Base-by-base conservation (phyloP, 1,140 invertebrate species). In the Gonatopus flavifemur region DNA sequence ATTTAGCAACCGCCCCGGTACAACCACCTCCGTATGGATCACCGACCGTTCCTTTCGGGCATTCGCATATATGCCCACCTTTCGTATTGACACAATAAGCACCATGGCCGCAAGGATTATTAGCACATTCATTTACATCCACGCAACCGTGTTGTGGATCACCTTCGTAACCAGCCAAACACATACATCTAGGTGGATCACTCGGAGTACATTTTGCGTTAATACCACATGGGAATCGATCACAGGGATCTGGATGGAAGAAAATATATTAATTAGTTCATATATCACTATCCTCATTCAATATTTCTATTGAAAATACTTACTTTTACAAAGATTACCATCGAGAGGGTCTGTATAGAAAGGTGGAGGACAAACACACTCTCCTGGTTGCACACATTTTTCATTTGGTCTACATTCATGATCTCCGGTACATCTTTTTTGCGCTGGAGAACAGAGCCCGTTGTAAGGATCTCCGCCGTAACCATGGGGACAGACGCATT, bases 121-220 rank as follows among this genome's bases (percentile, higher is more conserved):
- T 83, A 7, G 82, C 80, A 59, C 88, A 89, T 73, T 95, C 92
- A 67, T 95, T 89, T 35, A 91, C 86, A 69, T 94, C 91, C 1
- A 86, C 78, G 72, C 91, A 94, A 8, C 90, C 91, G 49, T 84
- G 83, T 32, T 89, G 83, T 0, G 92, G 88, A 75, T 93, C 88
- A 15, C 91, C 90, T 68, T 88, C 87, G 65, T 86, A 94, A 3
- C 93, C 92, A 37, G 84, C 76, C 67, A 88, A 83, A 67, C 93
- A 96, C 82, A 91, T 86, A 69, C 93, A 96, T 62, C 84, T 85
- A 6, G 92, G 92, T 15, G 91, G 91, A 79, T 94, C 91, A 45
- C 86, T 90, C 4, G 92, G 90, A 3, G 88, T 91, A 67, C 93
- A 96, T 76, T 91, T 90, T 1, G 92, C 88, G 72, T 96, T 96